A percentile compares a stretch with the other conserved stretches of the same genome.
Conservation (phyloP, 2,888 invertebrate species). For the Tyria jacobaeae region DNA sequence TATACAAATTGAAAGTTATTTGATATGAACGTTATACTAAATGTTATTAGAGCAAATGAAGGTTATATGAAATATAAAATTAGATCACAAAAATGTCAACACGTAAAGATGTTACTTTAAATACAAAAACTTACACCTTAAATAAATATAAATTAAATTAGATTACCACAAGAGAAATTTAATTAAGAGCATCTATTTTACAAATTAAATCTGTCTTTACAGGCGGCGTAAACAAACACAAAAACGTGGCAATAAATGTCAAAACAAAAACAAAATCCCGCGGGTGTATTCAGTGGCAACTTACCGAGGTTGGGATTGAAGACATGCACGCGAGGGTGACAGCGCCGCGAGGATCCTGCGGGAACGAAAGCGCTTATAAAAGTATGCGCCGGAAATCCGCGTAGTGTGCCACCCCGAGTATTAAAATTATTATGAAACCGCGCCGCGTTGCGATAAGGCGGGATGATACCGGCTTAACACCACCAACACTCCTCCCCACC, state of each 20-base stretch:
- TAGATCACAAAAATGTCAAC: not conserved
- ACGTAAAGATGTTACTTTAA: not conserved
- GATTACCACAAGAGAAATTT: slow-evolving; percentile 39
- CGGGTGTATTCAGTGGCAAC: slow-evolving; percentile 70
- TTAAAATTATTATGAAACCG: slow-evolving; percentile 86
- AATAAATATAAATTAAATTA: slow-evolving; percentile 31
- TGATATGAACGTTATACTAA: too few relatives aligned
- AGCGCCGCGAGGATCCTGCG: slow-evolving; percentile 59
- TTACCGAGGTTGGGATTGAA: slow-evolving; percentile 66
- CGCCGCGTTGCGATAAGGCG: slow-evolving; percentile 73
- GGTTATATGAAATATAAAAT: too few relatives aligned
- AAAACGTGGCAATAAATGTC: slow-evolving; percentile 59
- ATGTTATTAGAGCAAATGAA: too few relatives aligned
- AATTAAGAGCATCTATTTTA: slow-evolving; percentile 47
- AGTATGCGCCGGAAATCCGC: slow-evolving; percentile 72
- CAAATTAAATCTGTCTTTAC: slow-evolving; percentile 46
- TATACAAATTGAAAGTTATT: too few relatives aligned
- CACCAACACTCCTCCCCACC: slow-evolving; percentile 50
- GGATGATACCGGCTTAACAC: slow-evolving; percentile 80
- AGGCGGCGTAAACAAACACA: slow-evolving; percentile 51
- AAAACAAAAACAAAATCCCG: slow-evolving; percentile 71
- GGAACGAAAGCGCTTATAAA: slow-evolving; percentile 73
- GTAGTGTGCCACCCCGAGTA: slow-evolving; percentile 65
- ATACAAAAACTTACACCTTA: slow-evolving; percentile 12
- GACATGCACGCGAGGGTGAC: slow-evolving; percentile 75